These are phyloP conservation scores for Pontoporia blainvillei DNA, from an alignment of 2,113 vertebrate species.

Conservation along the genomic window DNA sequence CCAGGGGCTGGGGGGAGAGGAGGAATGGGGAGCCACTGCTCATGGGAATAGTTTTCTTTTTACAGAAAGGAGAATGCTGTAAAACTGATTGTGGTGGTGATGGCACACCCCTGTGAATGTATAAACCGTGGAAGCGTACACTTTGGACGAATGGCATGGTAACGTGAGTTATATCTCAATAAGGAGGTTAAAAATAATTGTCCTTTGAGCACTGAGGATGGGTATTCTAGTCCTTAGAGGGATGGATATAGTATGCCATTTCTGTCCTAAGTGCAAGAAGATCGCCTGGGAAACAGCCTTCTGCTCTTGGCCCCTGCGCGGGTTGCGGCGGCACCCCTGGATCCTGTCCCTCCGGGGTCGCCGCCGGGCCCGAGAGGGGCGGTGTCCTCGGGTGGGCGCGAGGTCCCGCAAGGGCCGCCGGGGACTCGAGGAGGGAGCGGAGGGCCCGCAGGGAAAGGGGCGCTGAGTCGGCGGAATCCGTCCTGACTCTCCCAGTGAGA, in stretches of 20 bases:
- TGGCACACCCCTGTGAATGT: accelerated
- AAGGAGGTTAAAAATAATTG: no score
- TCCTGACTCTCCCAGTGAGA: accelerated
- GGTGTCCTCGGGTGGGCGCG: not conserved
- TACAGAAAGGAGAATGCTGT: not conserved
- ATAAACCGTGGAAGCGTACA: accelerated
- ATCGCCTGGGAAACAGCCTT: not conserved
- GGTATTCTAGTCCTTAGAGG: not conserved
- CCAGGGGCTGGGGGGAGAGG: not conserved
- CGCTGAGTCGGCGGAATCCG: not conserved
- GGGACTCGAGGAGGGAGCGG: accelerated
- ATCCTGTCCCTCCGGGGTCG: accelerated
- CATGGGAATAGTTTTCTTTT: not conserved
- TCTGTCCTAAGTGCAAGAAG: not conserved
- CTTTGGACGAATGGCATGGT: not conserved
- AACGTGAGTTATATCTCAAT: accelerated
- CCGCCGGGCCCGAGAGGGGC: accelerated
- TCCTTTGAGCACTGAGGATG: not conserved
- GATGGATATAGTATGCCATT: accelerated
- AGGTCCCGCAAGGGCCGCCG: accelerated
- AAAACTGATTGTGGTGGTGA: not conserved
- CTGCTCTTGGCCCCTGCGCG: not conserved
- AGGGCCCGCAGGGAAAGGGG: accelerated
- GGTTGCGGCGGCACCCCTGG: not conserved
- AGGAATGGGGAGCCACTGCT: not conserved